Conservation (phyloP, 2,888 invertebrate species). For the Colostygia pectinataria region DNA sequence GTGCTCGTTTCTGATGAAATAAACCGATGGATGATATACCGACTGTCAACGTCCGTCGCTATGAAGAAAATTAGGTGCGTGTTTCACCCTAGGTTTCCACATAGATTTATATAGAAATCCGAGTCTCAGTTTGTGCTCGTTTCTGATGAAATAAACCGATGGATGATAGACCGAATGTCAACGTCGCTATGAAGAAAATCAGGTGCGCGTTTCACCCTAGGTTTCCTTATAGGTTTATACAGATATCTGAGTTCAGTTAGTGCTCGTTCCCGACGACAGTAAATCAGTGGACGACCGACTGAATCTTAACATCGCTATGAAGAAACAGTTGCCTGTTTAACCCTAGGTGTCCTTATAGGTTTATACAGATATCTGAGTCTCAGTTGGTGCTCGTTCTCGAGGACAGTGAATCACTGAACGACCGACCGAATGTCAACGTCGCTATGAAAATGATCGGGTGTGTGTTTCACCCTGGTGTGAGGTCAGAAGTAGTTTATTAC, state of each 20-base stretch:
- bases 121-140: conserved; percentile 69
- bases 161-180: conserved; percentile 43
- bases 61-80: conserved; percentile 69
- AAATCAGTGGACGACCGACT: conserved; percentile 41
- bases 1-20: conserved; percentile 65
- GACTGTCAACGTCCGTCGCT: conserved; percentile 45
- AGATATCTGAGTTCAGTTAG: conserved; percentile 66
- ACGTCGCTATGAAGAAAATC: conserved; percentile 65
- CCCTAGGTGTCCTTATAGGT: too few species aligned
- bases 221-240: too few species aligned
- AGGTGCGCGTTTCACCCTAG: conserved; percentile 42
- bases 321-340: conserved; percentile 54
- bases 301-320: conserved; percentile 54
- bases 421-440: conserved; percentile 44
- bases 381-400: conserved; percentile 67
- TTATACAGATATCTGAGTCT: too few species aligned
- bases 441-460: conserved; percentile 71
- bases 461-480: too few species aligned
- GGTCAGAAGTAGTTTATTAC: too few species aligned
- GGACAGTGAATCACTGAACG: conserved; percentile 46
- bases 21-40: conserved; percentile 41
- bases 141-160: conserved; percentile 53
- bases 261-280: conserved; percentile 64
- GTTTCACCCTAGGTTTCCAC: too few species aligned
- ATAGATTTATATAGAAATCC: too few species aligned